These are phyloP conservation scores for Turdus rufiventris DNA, from an alignment of 2,113 vertebrate genomes.

Conservation along the genomic window DNA sequence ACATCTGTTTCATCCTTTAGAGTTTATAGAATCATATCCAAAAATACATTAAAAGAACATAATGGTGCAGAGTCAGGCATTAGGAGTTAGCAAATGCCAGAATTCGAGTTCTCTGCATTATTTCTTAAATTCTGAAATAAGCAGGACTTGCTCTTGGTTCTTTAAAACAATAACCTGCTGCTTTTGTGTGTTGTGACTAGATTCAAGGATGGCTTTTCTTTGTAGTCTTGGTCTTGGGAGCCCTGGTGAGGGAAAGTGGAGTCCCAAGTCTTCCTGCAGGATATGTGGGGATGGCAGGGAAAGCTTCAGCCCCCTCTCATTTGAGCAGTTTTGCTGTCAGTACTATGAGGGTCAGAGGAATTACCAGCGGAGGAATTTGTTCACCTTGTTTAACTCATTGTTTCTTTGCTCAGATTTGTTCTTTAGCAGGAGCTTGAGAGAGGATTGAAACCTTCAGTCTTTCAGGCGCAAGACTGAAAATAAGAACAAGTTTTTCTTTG, in stretches of 20 bases:
- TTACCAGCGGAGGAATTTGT: not conserved
- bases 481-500: not conserved
- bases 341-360: fast-evolving
- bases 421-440: not conserved
- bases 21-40: not conserved
- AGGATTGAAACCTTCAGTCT: not conserved
- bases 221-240: not conserved
- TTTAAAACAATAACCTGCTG: not conserved
- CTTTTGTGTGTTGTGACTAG: not conserved
- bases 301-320: not conserved
- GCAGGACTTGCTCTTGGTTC: not conserved
- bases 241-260: not conserved
- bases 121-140: not conserved
- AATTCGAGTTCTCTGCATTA: not conserved
- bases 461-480: not conserved
- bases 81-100: not conserved
- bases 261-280: not conserved
- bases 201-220: not conserved
- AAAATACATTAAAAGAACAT: not conserved
- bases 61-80: not conserved
- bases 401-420: not conserved
- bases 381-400: not conserved
- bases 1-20: constrained; percentile 27
- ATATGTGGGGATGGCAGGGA: not conserved
- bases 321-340: not conserved